Evolutionary conservation across 1,140 invertebrate species (phyloP).

Genomic region (Drosophila oshimai): DNA sequence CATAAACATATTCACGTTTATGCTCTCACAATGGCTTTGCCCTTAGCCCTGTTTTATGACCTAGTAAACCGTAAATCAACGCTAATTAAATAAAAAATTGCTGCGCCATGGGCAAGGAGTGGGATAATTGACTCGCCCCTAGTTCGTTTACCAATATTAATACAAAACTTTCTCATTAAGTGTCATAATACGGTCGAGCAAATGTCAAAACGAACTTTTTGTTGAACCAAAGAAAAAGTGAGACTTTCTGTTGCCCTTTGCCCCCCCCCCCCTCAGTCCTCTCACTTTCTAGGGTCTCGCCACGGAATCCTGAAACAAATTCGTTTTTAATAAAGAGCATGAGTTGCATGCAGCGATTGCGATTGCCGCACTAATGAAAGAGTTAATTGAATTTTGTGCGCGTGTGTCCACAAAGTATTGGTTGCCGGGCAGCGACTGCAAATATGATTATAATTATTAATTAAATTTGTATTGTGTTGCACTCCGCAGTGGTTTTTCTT

Average conservation of each 20-base stretch:
- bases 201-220: slow-evolving; percentile 51
- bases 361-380: slow-evolving; percentile 24
- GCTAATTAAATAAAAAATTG: slow-evolving; percentile 73
- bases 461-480: slow-evolving; percentile 25
- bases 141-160: slow-evolving; percentile 53
- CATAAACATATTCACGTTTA: slow-evolving; percentile 27
- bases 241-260: not conserved
- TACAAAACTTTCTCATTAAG: slow-evolving; percentile 51
- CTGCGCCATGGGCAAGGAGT: slow-evolving; percentile 16
- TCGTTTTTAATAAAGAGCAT: slow-evolving; percentile 55
- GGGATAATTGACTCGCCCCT: slow-evolving; percentile 37
- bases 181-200: slow-evolving; percentile 38
- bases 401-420: slow-evolving; percentile 22
- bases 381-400: slow-evolving; percentile 56
- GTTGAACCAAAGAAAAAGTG: not conserved
- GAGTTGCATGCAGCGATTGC: slow-evolving; percentile 20
- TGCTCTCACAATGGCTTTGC: slow-evolving; percentile 12
- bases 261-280: not conserved
- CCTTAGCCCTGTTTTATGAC: slow-evolving; percentile 24
- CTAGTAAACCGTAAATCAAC: slow-evolving; percentile 55
- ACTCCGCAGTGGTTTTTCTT: not conserved
- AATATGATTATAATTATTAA: slow-evolving; percentile 41
- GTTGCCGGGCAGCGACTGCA: slow-evolving; percentile 14
- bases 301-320: slow-evolving; percentile 36
- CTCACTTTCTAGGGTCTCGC: slow-evolving; percentile 5